Percentiles rank a stretch among this genome's conserved stretches.
These are phyloP conservation scores for Heliconius eleuchia DNA, from an alignment of 1,140 invertebrate genomes.

Conservation along the genomic window DNA sequence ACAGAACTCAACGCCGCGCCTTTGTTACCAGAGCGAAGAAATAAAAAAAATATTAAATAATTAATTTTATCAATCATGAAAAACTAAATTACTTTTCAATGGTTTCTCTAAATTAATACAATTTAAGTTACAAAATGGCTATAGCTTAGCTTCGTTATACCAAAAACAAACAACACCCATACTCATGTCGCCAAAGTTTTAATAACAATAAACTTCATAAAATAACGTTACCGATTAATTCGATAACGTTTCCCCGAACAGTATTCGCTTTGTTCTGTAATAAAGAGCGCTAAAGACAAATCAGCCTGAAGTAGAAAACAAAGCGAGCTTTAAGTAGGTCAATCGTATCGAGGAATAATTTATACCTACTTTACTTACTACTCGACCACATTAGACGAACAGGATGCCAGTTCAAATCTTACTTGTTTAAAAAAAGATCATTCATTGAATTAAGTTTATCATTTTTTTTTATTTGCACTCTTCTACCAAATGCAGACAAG, in stretches of 20 bases:
- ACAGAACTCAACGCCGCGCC: too few species aligned
- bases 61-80: not conserved
- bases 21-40: too few species aligned
- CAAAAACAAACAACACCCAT: not conserved
- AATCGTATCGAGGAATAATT: conserved; percentile 28
- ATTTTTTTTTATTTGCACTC: too few species aligned
- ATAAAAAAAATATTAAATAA: too few species aligned
- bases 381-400: not conserved
- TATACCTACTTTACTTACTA: conserved; percentile 13
- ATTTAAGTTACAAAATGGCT: not conserved
- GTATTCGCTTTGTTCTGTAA: conserved; percentile 40
- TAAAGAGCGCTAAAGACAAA: conserved; percentile 37
- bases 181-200: not conserved
- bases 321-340: conserved; percentile 35
- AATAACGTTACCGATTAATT: not conserved
- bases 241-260: conserved; percentile 19
- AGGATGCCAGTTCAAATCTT: not conserved
- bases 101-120: not conserved
- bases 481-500: too few species aligned
- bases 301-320: conserved; percentile 15
- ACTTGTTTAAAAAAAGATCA: not conserved
- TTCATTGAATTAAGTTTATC: too few species aligned
- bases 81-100: not conserved
- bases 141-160: not conserved
- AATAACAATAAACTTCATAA: not conserved